These are phyloP conservation scores for Pandemis corylana DNA, from an alignment of 2,888 invertebrate genomes.

Conservation along the genomic window DNA sequence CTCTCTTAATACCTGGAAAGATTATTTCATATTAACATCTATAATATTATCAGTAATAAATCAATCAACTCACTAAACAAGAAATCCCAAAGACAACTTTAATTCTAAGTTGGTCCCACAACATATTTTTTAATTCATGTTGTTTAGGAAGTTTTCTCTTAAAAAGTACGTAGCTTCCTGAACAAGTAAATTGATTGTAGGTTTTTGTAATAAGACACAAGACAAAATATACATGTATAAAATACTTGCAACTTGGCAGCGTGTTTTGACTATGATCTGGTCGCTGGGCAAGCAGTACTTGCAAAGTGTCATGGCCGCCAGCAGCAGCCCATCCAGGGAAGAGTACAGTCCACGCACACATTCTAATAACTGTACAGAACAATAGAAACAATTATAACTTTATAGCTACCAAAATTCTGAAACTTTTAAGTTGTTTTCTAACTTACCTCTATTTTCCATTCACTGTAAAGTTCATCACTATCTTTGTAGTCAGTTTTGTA, in stretches of 20 bases:
- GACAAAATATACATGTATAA: constrained; percentile 1
- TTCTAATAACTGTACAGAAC: constrained; percentile 66
- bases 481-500: constrained; percentile 67
- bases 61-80: too few relatives aligned
- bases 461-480: constrained; percentile 51
- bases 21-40: constrained; percentile 18
- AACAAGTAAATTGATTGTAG: neutral
- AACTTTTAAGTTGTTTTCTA: neutral
- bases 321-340: constrained; percentile 72
- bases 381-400: neutral
- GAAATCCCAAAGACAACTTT: too few relatives aligned
- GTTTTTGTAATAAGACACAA: neutral
- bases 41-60: neutral
- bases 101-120: neutral
- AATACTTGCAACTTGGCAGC: constrained; percentile 81
- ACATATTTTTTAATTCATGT: neutral
- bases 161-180: neutral
- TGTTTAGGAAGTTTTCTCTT: neutral
- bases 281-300: constrained; percentile 71
- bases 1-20: constrained; percentile 81
- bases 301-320: constrained; percentile 77
- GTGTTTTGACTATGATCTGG: constrained; percentile 79
- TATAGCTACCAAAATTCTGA: neutral
- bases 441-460: constrained; percentile 71
- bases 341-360: constrained; percentile 67